Evolutionary conservation across 1,140 invertebrate genomes (phyloP), one percentile per base, ranked within the genome.

Genomic region (Drosophila murphyi): DNA sequence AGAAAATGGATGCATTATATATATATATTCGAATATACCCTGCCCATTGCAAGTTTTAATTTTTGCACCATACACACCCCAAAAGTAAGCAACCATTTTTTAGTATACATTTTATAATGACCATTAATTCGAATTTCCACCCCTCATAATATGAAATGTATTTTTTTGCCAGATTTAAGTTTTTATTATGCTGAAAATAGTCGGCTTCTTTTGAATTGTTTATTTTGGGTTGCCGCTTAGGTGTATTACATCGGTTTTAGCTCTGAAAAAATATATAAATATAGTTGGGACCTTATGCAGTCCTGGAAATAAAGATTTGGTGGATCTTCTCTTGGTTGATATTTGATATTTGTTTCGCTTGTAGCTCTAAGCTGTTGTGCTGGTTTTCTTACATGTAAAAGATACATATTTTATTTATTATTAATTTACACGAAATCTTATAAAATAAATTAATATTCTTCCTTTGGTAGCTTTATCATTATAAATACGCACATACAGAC

Each of bases 381-480:
- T 50, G 47, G 56, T 28, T 5, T 20, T 37, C 45, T 55, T 71
- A 51, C 62, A 50, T 70, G 72, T 70, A 75, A 70, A 75, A 75
- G 65, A 71, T 82, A 82, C 80, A 82, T 65, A 72, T 87, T 76
- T 81, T 82, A 79, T 72, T 88, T 73, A 76, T 72, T 76, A 54
- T 76, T 85, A 72, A 77, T 88, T 82, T 87, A 88, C 83, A 88
- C 67, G 61, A 54, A 79, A 70, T 88, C 82, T 87, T 86, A 86
- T 82, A 88, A 86, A 86, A 86, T 82, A 87, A 70, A 74, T 70
- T 86, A 86, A 82, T 86, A 79, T 78, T 78, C 81, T 79, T 88
- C 80, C 82, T 86, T 86, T 86, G 82, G 82, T 86, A 86, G 85
- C 77, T 76, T 86, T 69, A 82, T 85, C 69, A 85, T 81, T 87